Conservation (phyloP, 2,888 invertebrate genomes). For the Eledona agricola region DNA sequence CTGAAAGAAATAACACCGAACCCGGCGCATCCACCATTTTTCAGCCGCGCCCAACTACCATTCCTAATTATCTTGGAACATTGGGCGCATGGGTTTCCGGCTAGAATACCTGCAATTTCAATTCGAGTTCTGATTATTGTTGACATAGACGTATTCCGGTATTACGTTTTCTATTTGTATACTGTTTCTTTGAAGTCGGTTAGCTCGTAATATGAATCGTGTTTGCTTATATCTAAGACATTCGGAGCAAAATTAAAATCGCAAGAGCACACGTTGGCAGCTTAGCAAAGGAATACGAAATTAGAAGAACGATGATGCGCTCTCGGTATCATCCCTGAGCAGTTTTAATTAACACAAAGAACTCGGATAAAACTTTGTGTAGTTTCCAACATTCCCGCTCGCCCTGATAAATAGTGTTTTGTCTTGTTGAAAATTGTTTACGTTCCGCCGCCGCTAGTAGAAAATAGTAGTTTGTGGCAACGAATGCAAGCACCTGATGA, state of each 20-base stretch:
- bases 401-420: too few relatives aligned
- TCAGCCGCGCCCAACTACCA: too few relatives aligned
- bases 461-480: conserved; percentile 1
- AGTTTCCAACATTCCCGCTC: neutral
- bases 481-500: conserved; percentile 20
- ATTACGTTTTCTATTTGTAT: conserved; percentile 56
- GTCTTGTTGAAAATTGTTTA: too few relatives aligned
- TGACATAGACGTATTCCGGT: conserved; percentile 56
- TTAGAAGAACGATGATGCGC: conserved; percentile 3
- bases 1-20: too few relatives aligned
- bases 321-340: neutral
- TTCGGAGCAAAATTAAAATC: conserved; percentile 35
- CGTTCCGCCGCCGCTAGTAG: neutral
- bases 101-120: conserved; percentile 56
- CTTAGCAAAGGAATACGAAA: conserved; percentile 9
- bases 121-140: conserved; percentile 60
- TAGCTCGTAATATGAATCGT: conserved; percentile 46
- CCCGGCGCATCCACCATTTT: too few relatives aligned
- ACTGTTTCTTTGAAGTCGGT: conserved; percentile 54
- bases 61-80: too few relatives aligned
- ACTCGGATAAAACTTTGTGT: conserved; percentile 2
- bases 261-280: conserved; percentile 22
- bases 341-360: conserved; percentile 1
- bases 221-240: conserved; percentile 45
- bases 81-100: too few relatives aligned